Evolutionary conservation across 2,797 vertebrate genomes (phyloP).

Genomic region (Mus minutoides): DNA sequence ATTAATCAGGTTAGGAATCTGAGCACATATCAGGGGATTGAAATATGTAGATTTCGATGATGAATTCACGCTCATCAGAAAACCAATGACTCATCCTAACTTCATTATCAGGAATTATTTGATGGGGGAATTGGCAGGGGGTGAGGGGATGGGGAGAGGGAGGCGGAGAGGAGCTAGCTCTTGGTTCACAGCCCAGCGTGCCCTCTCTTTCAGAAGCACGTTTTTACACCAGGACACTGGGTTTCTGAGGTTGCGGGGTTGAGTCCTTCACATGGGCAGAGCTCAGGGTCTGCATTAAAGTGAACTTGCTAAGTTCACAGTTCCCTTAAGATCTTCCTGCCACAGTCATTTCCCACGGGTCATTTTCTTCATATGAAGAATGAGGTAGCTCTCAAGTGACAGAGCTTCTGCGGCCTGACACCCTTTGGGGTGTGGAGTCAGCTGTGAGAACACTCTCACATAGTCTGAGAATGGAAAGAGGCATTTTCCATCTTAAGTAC

Average conservation of each 20-base stretch:
- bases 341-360: neutral
- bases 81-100: constrained; percentile 83
- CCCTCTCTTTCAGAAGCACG: neutral
- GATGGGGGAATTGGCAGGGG: constrained; percentile 77
- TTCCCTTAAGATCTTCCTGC: accelerated
- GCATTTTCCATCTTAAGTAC: neutral
- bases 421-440: neutral
- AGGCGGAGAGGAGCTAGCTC: constrained; percentile 26
- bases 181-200: constrained; percentile 66
- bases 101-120: constrained; percentile 83
- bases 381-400: neutral
- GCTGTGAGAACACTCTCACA: neutral
- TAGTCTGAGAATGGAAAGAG: neutral
- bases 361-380: neutral
- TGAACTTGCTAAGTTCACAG: neutral
- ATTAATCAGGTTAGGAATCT: constrained; percentile 81
- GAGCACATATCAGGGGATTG: constrained; percentile 78
- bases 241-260: neutral
- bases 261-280: neutral
- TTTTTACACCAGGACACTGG: neutral
- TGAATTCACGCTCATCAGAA: constrained; percentile 83
- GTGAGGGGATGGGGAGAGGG: neutral
- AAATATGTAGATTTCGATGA: constrained; percentile 84
- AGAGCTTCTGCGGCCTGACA: neutral
- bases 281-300: neutral